A percentile compares a stretch with the other conserved stretches of the same genome.
Conservation (phyloP, 2,113 vertebrate species). For the Numida meleagris region DNA sequence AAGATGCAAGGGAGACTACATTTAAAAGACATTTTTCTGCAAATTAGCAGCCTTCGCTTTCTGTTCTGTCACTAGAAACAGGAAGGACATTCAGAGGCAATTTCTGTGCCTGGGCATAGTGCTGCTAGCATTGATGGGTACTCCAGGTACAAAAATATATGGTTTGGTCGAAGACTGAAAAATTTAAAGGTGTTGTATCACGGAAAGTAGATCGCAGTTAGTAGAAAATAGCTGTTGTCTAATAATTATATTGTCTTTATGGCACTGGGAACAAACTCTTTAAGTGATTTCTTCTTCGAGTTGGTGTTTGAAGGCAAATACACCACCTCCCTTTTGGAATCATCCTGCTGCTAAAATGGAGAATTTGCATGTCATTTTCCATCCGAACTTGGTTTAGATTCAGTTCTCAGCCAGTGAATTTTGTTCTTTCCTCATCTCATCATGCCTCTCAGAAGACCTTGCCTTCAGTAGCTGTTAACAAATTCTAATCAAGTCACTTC, state of each 20-base stretch:
- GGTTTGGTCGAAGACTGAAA: not conserved
- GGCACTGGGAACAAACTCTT: not conserved
- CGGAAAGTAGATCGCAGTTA: not conserved
- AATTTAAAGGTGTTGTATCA: not conserved
- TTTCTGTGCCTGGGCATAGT: not conserved
- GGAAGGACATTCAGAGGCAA: not conserved
- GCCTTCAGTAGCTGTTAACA: not conserved
- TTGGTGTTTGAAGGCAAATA: not conserved
- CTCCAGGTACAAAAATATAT: not conserved
- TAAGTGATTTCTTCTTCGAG: not conserved
- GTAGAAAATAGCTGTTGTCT: not conserved
- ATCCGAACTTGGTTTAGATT: not conserved
- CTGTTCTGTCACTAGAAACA: not conserved
- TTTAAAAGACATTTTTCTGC: not conserved
- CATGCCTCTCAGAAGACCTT: not conserved
- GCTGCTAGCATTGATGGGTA: not conserved
- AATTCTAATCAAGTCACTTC: not conserved
- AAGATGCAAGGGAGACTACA: not conserved
- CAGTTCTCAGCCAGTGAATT: not conserved
- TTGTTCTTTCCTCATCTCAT: not conserved
- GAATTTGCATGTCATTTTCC: not conserved
- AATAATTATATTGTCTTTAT: not conserved
- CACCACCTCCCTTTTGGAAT: not conserved
- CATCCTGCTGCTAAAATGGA: not conserved
- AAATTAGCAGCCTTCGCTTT: not conserved